These are phyloP conservation scores for Diadumene lineata DNA, from an alignment of 92 coral and sea anemone genomes.

Conservation along the genomic window DNA sequence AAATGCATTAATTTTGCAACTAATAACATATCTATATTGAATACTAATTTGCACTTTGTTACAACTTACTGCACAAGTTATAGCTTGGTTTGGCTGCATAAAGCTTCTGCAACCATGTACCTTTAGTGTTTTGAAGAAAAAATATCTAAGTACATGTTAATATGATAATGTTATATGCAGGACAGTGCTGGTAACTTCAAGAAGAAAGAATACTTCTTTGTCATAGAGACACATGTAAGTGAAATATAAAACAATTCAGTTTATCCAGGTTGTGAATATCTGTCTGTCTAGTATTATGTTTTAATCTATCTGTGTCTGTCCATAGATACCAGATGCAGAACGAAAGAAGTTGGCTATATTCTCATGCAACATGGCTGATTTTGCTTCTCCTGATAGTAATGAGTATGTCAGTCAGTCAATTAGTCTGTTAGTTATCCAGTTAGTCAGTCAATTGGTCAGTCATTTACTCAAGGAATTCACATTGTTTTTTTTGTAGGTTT, in stretches of 20 bases:
- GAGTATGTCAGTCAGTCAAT: slow-evolving; percentile 56
- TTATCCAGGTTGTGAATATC: no score
- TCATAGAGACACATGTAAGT: slow-evolving; percentile 90
- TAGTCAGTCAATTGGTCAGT: background rate
- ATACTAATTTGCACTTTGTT: no score
- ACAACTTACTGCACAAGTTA: no score
- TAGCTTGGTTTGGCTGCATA: no score
- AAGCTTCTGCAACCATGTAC: no score
- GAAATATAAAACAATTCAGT: background rate
- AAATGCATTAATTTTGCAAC: no score
- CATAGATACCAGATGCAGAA: slow-evolving; percentile 77
- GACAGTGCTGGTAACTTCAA: slow-evolving; percentile 76
- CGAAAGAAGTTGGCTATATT: slow-evolving; percentile 96
- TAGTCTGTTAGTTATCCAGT: background rate
- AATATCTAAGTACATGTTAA: no score
- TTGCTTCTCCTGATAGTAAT: slow-evolving; percentile 76
- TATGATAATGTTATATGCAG: slow-evolving; percentile 50
- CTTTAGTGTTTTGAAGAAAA: no score
- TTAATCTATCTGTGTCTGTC: no score
- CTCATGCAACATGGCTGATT: slow-evolving; percentile 90
- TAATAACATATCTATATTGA: no score
- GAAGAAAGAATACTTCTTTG: slow-evolving; percentile 94
- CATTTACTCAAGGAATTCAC: background rate
- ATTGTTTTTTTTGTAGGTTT: slow-evolving; percentile 36
- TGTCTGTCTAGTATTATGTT: no score